Percentiles rank a stretch among this genome's conserved stretches.
Evolutionary conservation across 2,888 invertebrate species (phyloP).

Genomic region (Mechanitis mazaeus): DNA sequence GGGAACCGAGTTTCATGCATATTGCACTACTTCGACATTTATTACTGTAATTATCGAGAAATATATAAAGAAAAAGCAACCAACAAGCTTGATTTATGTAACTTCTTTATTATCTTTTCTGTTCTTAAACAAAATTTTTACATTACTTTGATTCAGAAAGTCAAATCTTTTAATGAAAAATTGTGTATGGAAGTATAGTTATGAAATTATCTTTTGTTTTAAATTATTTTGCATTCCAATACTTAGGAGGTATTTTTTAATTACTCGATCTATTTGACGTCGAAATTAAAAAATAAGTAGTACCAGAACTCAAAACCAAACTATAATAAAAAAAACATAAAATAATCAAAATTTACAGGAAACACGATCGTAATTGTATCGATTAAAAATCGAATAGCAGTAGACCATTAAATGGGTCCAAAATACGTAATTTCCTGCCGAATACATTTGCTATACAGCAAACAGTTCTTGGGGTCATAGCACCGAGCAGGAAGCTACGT

Average conservation of each 20-base stretch:
- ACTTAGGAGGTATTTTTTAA: too few relatives aligned
- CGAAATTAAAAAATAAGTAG: background rate
- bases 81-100: background rate
- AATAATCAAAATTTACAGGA: slow-evolving; percentile 22
- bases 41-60: slow-evolving; percentile 44
- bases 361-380: slow-evolving; percentile 29
- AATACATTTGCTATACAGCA: slow-evolving; percentile 48
- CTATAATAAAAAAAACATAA: background rate
- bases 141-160: too few relatives aligned
- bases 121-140: too few relatives aligned
- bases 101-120: background rate
- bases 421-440: slow-evolving; percentile 70
- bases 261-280: too few relatives aligned
- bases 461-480: slow-evolving; percentile 69
- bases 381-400: slow-evolving; percentile 30
- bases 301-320: background rate
- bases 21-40: slow-evolving; percentile 64
- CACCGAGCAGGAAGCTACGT: slow-evolving; percentile 71
- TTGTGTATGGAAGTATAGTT: too few relatives aligned
- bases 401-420: slow-evolving; percentile 64
- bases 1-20: slow-evolving; percentile 67
- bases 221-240: too few relatives aligned
- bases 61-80: background rate
- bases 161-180: too few relatives aligned
- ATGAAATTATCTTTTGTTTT: too few relatives aligned